Base-by-base conservation (phyloP, 2,113 vertebrate genomes). In the Gila orcuttii region DNA sequence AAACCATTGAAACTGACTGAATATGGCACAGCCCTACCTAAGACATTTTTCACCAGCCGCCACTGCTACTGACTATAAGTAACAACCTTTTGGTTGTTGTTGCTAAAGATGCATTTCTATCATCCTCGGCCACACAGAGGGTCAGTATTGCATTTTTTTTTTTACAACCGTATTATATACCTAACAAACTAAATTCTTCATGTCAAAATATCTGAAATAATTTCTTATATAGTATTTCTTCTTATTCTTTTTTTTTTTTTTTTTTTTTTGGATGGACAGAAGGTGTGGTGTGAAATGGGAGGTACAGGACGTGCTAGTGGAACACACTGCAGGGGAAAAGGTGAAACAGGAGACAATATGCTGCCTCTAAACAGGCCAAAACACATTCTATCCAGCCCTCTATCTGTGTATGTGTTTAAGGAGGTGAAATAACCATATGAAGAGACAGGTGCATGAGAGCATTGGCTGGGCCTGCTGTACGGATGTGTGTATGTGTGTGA, bases 331-430 rank as follows among this genome's bases (percentile, higher is more conserved):
- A 73, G 81, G 81, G 50, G 66, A 69, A 82, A 82, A 52, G 62
- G 59, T 82, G 80, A 82, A 82, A 28, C 39, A 69, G 62, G 28
- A 82, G 62, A 57, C 82, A 83, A 83, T 83, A 83, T 83, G 82
- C 13, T 83, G 82, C 68, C 68, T 39, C 15, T 68, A 59, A 83
- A 74, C 50, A 73, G 68, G 82, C 82, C 71, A 69, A 6, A 60
- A 59, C n/a, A 68, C 45, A 47, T 15, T 66, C 25, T 21, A 36
- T 62, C 25, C 42, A 68, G 25, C 17, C 50, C 17, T 33, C 28
- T 33, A 88, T 42, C 52, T 76, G 55, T 84, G 36, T 82, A 8
- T 84, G 83, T 76, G 33, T 84, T 57, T 75, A 77, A 79, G 42
- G 60, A 78, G 86, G 39, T 52, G 36, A 36, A 66, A 69, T 75